Base-by-base conservation (phyloP, 2,797 vertebrate genomes). In the Gorsachius magnificus region DNA sequence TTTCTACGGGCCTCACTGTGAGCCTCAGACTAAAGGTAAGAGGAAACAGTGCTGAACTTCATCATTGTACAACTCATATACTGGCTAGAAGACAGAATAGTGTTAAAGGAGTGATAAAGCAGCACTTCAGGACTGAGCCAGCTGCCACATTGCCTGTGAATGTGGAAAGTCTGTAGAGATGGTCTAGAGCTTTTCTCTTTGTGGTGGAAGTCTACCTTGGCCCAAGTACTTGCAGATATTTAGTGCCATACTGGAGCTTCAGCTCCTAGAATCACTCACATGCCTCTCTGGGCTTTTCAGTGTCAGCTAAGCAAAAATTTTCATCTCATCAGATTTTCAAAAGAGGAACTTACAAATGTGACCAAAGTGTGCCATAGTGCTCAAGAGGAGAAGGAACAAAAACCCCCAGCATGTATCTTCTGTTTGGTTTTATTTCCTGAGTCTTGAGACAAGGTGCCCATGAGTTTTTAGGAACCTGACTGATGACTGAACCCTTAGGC, bases 1-100 rank as follows among this genome's bases (percentile, higher is more conserved):
- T 80, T 48, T 97, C 13, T 13, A 80, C 1, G 97, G 98, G 54
- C 87, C 96, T 53, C 98, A 97, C 89, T 99, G 99, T 82, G 93
- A 98, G 75, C 97, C 81, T 93, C 93, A 91, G 63, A 78, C 69
- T 51, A 63, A 38, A 91, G 97, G 98, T 98, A 96, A 95, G 91
- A 35, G 84, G 53, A 31, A n/a, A 20, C 17, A 70, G 54, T 5
- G 45, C 45, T 69, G 81, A 38, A 41, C 7, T 29, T 89, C 21
- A 16, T n/a, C 0, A 0, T 5, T n/a, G 16, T 70, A 50, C 36
- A 35, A 13, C 56, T 81, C 35, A 2, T 13, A 4, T 4, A 4
- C 33, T 48, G 18, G 14, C 50, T 38, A 45, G 51, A 80, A 71
- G 69, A 17, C 4, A 29, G 25, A 75, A n/a, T 1, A 53, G 11